These are phyloP conservation scores for Meloidogyne chitwoodi DNA, from an alignment of 1,140 invertebrate species.

Conservation along the genomic window DNA sequence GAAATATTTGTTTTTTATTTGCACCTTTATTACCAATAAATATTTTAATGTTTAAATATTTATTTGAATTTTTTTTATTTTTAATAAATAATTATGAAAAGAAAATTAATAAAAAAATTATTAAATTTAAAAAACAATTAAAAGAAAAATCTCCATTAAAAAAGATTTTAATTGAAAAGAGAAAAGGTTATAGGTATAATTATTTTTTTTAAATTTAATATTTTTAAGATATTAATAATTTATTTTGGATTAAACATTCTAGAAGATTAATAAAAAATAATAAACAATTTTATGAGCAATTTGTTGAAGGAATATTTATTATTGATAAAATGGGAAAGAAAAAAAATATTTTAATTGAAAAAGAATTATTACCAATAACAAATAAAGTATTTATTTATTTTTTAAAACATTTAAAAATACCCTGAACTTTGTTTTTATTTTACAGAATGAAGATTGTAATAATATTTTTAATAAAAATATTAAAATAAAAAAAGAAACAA, in stretches of 20 bases:
- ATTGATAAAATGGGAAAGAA: not conserved
- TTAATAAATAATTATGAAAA: not conserved
- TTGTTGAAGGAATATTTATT: not conserved
- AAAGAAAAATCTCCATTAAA: not conserved
- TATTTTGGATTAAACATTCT: not conserved
- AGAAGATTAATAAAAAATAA: not conserved
- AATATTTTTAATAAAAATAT: not conserved
- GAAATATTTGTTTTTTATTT: not conserved
- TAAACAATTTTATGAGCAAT: not conserved
- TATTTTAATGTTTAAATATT: constrained; percentile 4
- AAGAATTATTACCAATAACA: not conserved
- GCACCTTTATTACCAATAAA: not conserved
- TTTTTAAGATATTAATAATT: not conserved
- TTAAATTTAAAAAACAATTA: no score
- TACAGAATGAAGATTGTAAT: not conserved
- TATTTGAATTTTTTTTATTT: constrained; percentile 2
- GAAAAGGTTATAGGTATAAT: not conserved
- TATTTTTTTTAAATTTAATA: not conserved
- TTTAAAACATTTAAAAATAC: no score
- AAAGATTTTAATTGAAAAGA: not conserved
- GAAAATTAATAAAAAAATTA: not conserved
- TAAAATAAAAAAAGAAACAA: no score
- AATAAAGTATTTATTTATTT: not conserved
- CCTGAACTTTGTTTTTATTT: not conserved
- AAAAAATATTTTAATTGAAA: not conserved